Percentiles rank a stretch among this genome's conserved stretches.
These are phyloP conservation scores for Himalopsyche tibetana DNA, from an alignment of 2,888 invertebrate species.

Conservation along the genomic window DNA sequence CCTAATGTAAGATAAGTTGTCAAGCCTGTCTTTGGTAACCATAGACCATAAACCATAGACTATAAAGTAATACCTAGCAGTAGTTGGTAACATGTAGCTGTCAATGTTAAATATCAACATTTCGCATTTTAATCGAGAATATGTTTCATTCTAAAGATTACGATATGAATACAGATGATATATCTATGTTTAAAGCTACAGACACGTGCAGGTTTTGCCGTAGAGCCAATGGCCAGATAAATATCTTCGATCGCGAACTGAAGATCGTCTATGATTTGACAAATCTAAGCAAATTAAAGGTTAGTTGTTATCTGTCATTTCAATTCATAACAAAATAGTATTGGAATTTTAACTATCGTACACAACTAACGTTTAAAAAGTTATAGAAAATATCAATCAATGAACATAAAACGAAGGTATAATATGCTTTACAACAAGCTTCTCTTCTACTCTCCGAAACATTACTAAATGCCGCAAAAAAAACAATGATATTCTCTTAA, in stretches of 20 bases:
- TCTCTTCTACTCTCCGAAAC: too few species aligned
- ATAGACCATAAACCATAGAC: not conserved
- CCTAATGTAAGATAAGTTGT: too few species aligned
- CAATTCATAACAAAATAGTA: not conserved
- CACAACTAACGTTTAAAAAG: too few species aligned
- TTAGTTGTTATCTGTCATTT: constrained; percentile 14
- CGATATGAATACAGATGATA: not conserved
- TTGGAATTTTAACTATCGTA: too few species aligned
- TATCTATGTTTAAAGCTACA: not conserved
- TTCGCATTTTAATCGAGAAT: not conserved
- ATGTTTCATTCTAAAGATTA: constrained; percentile 1
- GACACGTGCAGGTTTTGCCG: not conserved
- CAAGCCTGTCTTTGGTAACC: not conserved
- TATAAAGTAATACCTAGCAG: not conserved
- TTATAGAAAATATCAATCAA: too few species aligned
- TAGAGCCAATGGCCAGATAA: not conserved
- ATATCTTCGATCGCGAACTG: not conserved
- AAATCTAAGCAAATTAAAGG: constrained; percentile 2
- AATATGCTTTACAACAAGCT: too few species aligned
- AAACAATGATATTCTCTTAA: too few species aligned
- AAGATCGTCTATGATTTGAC: not conserved
- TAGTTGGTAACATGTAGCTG: not conserved
- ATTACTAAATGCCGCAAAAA: too few species aligned
- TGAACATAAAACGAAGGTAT: too few species aligned
- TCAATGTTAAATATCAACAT: not conserved